These are phyloP conservation scores for Rhinopomastus cyanomelas DNA, from an alignment of 2,113 vertebrate species.

Conservation along the genomic window DNA sequence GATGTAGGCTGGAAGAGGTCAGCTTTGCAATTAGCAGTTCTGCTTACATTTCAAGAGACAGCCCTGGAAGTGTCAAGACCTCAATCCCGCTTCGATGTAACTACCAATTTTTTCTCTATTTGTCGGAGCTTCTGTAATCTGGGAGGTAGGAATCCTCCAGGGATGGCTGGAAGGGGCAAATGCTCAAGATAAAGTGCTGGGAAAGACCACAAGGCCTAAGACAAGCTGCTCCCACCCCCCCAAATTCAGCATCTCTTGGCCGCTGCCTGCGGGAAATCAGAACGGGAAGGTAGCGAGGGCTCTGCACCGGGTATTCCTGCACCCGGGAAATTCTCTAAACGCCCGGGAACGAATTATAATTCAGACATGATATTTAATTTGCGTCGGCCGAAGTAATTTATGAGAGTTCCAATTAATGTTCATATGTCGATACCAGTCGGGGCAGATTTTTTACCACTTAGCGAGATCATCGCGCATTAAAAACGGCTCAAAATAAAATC, in stretches of 20 bases:
- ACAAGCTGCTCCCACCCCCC: neutral
- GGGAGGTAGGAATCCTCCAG: conserved; percentile 30
- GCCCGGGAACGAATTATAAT: conserved; percentile 17
- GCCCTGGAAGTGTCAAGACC: conserved; percentile 69
- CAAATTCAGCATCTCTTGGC: neutral
- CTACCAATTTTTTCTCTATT: conserved; percentile 62
- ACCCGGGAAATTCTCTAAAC: conserved; percentile 9
- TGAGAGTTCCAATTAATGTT: conserved; percentile 17
- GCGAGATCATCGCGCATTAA: conserved; percentile 12
- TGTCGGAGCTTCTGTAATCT: conserved; percentile 58
- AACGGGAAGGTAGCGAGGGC: neutral
- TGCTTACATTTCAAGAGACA: conserved; percentile 66
- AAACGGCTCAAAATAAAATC: conserved; percentile 1
- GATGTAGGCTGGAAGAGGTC: conserved; percentile 67
- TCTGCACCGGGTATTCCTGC: neutral
- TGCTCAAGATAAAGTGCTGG: conserved; percentile 31
- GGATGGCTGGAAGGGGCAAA: conserved; percentile 33
- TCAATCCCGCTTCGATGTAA: conserved; percentile 66
- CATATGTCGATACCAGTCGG: conserved; percentile 5
- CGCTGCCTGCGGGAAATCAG: neutral
- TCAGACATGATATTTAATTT: conserved; percentile 35
- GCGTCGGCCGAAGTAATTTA: conserved; percentile 31
- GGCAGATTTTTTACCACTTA: conserved; percentile 1
- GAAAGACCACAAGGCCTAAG: neutral
- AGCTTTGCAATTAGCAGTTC: conserved; percentile 69